Evolutionary conservation across 2,797 vertebrate genomes (phyloP).

Genomic region (Dendrocincla fuliginosa): DNA sequence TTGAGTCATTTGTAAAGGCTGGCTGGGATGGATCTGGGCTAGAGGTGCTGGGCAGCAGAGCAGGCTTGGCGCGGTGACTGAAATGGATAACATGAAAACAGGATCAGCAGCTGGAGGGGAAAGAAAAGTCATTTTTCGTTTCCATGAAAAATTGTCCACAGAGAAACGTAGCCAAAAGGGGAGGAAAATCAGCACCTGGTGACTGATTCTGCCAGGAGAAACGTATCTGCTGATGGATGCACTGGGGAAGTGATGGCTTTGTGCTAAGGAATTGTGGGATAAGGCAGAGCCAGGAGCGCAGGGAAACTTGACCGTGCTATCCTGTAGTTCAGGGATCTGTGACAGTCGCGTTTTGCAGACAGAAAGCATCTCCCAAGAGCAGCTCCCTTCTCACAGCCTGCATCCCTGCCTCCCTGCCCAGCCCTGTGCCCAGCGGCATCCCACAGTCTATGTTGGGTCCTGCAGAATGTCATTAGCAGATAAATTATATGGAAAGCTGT

Average conservation of each 20-base stretch:
- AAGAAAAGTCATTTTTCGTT: background rate
- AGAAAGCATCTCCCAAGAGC: background rate
- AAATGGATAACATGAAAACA: background rate
- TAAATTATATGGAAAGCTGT: background rate
- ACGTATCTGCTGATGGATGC: background rate
- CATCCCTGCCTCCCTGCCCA: background rate
- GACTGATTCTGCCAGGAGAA: background rate
- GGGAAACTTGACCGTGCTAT: background rate
- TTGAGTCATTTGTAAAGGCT: background rate
- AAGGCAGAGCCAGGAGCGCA: background rate
- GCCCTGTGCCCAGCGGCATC: background rate
- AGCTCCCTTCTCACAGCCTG: background rate
- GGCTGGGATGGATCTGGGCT: background rate
- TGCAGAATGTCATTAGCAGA: background rate
- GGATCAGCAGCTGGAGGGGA: background rate
- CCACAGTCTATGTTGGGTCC: accelerated
- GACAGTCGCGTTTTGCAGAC: background rate
- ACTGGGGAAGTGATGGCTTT: background rate
- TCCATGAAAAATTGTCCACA: accelerated
- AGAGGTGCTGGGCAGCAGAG: background rate
- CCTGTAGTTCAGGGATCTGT: background rate
- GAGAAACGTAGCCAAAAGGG: background rate
- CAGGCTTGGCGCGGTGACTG: background rate
- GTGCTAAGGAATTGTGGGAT: accelerated
- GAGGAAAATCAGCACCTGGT: background rate